A percentile compares a stretch with the other conserved stretches of the same genome.
phyloP scores from a whole-genome alignment of 1,140 invertebrate species.

The Eriosoma lanigerum region DNA sequence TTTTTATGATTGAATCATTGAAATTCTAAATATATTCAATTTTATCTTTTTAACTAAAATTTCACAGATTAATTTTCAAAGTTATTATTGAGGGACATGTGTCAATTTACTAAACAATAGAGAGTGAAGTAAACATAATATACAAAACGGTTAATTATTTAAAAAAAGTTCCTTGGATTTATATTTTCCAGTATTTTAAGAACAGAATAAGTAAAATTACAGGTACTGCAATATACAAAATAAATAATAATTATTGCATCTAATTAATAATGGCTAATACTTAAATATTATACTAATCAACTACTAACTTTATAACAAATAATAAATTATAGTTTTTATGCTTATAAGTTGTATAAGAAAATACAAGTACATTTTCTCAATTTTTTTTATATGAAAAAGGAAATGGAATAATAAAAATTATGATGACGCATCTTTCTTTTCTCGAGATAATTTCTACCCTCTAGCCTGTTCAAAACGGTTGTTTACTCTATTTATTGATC shows the following conservation, averaged over 20 bases:
- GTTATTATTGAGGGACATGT: slow-evolving; percentile 34
- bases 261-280: background rate
- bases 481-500: slow-evolving; percentile 38
- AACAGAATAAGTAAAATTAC: slow-evolving; percentile 10
- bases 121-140: slow-evolving; percentile 22
- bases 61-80: slow-evolving; percentile 42
- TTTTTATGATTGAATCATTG: slow-evolving; percentile 26
- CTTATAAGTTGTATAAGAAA: background rate
- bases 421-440: slow-evolving; percentile 14
- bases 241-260: background rate
- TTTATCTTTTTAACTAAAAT: slow-evolving; percentile 26
- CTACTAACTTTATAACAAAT: background rate
- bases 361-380: background rate
- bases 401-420: slow-evolving; percentile 12
- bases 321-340: background rate
- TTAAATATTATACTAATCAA: background rate
- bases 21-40: slow-evolving; percentile 6
- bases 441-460: slow-evolving; percentile 34
- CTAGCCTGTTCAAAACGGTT: background rate
- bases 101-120: slow-evolving; percentile 21
- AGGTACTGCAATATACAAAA: background rate
- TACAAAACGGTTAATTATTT: slow-evolving; percentile 9
- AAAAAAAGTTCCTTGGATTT: slow-evolving; percentile 22
- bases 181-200: slow-evolving; percentile 7
- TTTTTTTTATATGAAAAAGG: background rate